Evolutionary conservation across 2,888 invertebrate species (phyloP).

Genomic region (Prosopocoilus inquinatus): DNA sequence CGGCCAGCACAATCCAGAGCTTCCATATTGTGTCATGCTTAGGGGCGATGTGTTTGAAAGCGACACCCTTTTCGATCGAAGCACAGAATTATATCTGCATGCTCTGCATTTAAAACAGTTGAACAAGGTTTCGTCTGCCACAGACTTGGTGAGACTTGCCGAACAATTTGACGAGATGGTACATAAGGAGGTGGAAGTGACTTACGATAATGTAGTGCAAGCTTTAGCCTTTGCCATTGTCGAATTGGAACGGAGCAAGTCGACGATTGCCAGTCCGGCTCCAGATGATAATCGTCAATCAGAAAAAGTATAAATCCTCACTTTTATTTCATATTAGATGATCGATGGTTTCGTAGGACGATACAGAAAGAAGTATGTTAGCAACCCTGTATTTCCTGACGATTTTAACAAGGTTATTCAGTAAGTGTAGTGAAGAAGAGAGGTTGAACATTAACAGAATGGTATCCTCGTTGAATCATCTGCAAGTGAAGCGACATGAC

Average conservation of each 20-base stretch:
- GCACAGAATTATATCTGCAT: slow-evolving; percentile 84
- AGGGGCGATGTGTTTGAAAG: slow-evolving; percentile 92
- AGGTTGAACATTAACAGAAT: slow-evolving; percentile 59
- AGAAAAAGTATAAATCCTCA: slow-evolving; percentile 51
- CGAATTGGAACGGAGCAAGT: slow-evolving; percentile 72
- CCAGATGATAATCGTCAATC: slow-evolving; percentile 63
- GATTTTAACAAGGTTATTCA: slow-evolving; percentile 70
- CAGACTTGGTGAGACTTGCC: slow-evolving; percentile 84
- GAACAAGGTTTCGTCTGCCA: slow-evolving; percentile 76
- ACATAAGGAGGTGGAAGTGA: slow-evolving; percentile 71
- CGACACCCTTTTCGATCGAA: slow-evolving; percentile 76
- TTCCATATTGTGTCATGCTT: slow-evolving; percentile 75
- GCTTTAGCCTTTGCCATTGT: slow-evolving; percentile 71
- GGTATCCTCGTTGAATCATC: slow-evolving; percentile 60
- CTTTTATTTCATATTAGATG: not conserved
- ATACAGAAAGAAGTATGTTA: slow-evolving; percentile 81
- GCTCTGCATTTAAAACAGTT: slow-evolving; percentile 75
- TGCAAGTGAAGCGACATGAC: slow-evolving; percentile 65
- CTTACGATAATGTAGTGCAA: slow-evolving; percentile 61
- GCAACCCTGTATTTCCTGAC: slow-evolving; percentile 83
- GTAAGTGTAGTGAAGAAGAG: slow-evolving; percentile 54
- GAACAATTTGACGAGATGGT: slow-evolving; percentile 94
- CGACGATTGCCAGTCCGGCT: slow-evolving; percentile 64
- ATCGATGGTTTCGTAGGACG: slow-evolving; percentile 63
- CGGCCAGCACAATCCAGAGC: slow-evolving; percentile 70